Conservation (phyloP, 1,140 invertebrate genomes). For the Rhagoletis pomonella region DNA sequence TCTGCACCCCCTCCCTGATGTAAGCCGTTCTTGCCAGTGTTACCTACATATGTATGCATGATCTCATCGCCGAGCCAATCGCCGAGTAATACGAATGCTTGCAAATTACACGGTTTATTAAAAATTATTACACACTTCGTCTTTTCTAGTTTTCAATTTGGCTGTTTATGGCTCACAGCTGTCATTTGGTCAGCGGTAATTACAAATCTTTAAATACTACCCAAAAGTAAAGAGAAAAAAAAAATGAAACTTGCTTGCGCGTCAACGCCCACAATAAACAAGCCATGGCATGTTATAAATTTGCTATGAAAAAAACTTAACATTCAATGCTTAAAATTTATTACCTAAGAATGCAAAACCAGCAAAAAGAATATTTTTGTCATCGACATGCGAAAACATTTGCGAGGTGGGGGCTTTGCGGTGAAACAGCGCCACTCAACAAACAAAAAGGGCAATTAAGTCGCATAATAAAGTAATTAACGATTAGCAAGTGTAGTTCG, state of each 20-base stretch:
- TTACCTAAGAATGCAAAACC: not conserved
- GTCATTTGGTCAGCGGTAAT: slow-evolving; percentile 3
- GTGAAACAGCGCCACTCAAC: not conserved
- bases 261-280: slow-evolving; percentile 37
- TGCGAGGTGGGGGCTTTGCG: not conserved
- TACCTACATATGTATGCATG: not conserved
- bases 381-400: not conserved
- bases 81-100: not conserved
- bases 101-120: not conserved
- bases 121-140: not conserved
- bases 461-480: slow-evolving; percentile 41
- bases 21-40: too few relatives aligned
- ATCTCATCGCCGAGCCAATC: not conserved
- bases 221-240: not conserved
- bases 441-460: not conserved
- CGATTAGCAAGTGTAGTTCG: slow-evolving; percentile 24
- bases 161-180: not conserved
- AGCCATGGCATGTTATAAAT: not conserved
- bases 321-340: not conserved
- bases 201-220: not conserved
- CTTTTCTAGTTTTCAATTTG: not conserved
- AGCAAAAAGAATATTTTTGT: not conserved
- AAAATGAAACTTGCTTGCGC: not conserved
- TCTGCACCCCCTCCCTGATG: too few relatives aligned
- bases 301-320: slow-evolving; percentile 16